These are phyloP conservation scores for Trigoniulus corallinus DNA, from an alignment of 1,140 invertebrate genomes.

Conservation along the genomic window DNA sequence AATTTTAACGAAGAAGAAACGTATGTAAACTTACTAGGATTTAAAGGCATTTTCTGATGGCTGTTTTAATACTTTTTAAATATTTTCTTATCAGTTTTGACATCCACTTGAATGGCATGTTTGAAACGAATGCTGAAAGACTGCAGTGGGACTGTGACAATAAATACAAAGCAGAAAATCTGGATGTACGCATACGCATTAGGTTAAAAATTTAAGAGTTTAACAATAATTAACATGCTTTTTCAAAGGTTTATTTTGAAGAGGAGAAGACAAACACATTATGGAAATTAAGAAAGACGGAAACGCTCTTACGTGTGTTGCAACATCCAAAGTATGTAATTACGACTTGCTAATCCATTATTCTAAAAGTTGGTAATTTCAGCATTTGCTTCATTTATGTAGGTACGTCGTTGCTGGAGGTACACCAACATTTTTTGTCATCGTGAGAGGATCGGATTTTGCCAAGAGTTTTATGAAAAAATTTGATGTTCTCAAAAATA, in stretches of 20 bases:
- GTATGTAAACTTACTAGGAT: conserved; percentile 32
- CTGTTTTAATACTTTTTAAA: too few relatives aligned
- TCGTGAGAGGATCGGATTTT: conserved; percentile 28
- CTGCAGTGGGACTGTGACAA: conserved; percentile 51
- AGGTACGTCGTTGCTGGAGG: conserved; percentile 32
- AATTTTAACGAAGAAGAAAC: conserved; percentile 50
- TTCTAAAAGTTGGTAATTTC: not conserved
- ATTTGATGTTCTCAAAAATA: too few relatives aligned
- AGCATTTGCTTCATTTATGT: conserved; percentile 10
- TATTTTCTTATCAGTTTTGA: conserved; percentile 36
- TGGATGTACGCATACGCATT: conserved; percentile 28
- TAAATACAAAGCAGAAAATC: conserved; percentile 43
- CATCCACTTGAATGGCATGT: conserved; percentile 53
- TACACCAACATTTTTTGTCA: conserved; percentile 33
- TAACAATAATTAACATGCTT: conserved; percentile 1
- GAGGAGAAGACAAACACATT: conserved; percentile 43
- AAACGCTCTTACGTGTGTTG: conserved; percentile 44
- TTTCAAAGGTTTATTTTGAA: conserved; percentile 54
- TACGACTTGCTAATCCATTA: not conserved
- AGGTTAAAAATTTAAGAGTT: not conserved
- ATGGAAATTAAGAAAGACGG: conserved; percentile 38
- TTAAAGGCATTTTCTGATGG: conserved; percentile 24
- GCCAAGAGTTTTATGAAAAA: not conserved
- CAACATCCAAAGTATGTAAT: conserved; percentile 20
- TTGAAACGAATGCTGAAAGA: conserved; percentile 38